Evolutionary conservation across 2,797 vertebrate species (phyloP), one percentile per base, ranked within the genome.

Genomic region (Harpagifer antarcticus): DNA sequence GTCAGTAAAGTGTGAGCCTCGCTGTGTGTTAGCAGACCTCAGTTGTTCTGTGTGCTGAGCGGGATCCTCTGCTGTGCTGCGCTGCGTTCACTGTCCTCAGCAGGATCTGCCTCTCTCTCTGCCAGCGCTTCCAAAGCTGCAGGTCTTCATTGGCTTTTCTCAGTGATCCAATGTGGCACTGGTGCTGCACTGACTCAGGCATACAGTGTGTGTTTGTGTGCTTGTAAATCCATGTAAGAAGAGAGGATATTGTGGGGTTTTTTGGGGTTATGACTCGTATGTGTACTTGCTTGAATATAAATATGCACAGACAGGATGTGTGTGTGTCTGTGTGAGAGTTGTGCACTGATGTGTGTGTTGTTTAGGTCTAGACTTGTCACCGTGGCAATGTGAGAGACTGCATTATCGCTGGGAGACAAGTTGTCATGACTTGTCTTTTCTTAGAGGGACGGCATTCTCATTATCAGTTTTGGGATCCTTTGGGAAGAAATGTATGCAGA

Each of bases 1-100:
- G 79, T 33, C 83, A 79, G 81, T 54, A 64, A 83, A 79, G 80
- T 62, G 17, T 87, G 89, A 86, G 75, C 62, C 11, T 60, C 50
- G 84, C 66, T 73, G 69, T 75, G 68, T 33, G 43, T 27, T 74
- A 66, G 72, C 64, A 79, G 59, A 54, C 33, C 33, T 37, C 33
- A 59, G 61, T 78, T 47, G 59, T 27, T 67, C 56, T 76, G 23
- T 33, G 62, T 63, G 61, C 23, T 52, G 72, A 81, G 50, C 3
- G n/a, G 60, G 31, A 78, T 83, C 58, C 33, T 78, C 74, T 53
- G 62, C 68, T 52, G 80, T 9, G 53, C 67, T 15, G 79, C 56
- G 70, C 72, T 78, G 78, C 27, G 5, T 74, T 81, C 43, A 72
- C 77, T 72, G 82, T 80, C 82, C 76, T 76, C 80, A 72, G 72